Percentiles rank a stretch among this genome's conserved stretches.
Evolutionary conservation across 2,113 vertebrate species (phyloP).

Genomic region (Zapornia atra): DNA sequence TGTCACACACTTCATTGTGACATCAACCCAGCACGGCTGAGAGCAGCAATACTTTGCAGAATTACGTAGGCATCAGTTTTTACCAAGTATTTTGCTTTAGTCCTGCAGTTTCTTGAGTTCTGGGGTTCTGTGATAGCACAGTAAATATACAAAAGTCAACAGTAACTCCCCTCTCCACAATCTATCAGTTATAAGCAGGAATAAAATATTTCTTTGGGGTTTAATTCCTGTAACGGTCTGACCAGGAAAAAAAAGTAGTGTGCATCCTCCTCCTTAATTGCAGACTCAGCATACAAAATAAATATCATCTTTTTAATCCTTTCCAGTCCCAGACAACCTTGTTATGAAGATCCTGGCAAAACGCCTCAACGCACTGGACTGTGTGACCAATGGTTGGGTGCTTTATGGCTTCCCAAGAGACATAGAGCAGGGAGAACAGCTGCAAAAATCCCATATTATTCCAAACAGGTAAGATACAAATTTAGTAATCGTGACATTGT

Average conservation of each 20-base stretch:
- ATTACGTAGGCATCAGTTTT: neutral
- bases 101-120: neutral
- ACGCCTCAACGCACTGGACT: conserved; percentile 79
- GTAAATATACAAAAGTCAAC: neutral
- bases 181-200: neutral
- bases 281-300: neutral
- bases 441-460: conserved; percentile 59
- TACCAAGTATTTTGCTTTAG: neutral
- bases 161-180: neutral
- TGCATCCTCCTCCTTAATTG: neutral
- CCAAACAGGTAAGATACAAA: conserved; percentile 84
- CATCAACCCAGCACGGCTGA: neutral
- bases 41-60: neutral
- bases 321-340: conserved; percentile 82
- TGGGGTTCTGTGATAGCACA: neutral
- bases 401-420: conserved; percentile 81
- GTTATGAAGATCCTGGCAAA: conserved; percentile 78
- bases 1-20: neutral
- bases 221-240: neutral
- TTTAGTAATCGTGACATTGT: rapidly evolving
- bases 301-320: neutral
- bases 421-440: conserved; percentile 73
- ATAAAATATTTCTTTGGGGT: neutral
- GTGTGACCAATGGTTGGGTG: conserved; percentile 79
- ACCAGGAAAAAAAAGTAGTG: neutral